Base-by-base conservation (phyloP, 2,797 vertebrate species). In the Anniella stebbinsi region DNA sequence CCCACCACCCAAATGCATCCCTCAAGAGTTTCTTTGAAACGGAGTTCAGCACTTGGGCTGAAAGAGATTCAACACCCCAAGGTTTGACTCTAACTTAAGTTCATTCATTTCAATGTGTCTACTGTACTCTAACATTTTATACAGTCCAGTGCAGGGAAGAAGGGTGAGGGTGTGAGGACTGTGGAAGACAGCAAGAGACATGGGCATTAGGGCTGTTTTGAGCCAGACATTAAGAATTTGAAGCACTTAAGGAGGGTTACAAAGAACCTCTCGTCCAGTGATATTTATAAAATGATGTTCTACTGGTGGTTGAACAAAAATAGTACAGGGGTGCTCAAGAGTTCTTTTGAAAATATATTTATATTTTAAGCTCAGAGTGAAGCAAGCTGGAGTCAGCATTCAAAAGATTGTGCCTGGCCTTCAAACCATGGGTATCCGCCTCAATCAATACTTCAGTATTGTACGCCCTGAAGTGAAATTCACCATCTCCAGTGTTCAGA, bases 361-460 rank as follows among this genome's bases (percentile, higher is more conserved):
- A 45, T 84, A 45, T 91, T 95, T 93, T 86, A 95, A 97, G 98
- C 97, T 98, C 88, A 95, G 95, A 93, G 96, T 97, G 83, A 97
- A 96, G 75, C 96, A 98, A 95, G 96, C 96, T 67, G 97, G 97
- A 18, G 96, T 97, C 94, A 98, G 95, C 91, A 96, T 98, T 92
- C 97, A 98, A 66, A 97, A 97, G 94, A 97, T 98, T 38, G 95
- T 97, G 84, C 96, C 97, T 45, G 97, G 97, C 73, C 96, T 98
- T 84, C 97, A 97, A 95, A 97, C 96, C 45, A 93, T 88, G 95
- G 96, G 94, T 92, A 97, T 97, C 95, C 96, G 84, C 45, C 94
- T 98, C 95, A 96, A 98, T 93, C 95, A 96, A 28, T 98, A 97
- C 92, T 97, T 98, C 96, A 96, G 91, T 87, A 97, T 98, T 2